Conservation (phyloP, 2,113 vertebrate genomes). For the Lanius collurio region DNA sequence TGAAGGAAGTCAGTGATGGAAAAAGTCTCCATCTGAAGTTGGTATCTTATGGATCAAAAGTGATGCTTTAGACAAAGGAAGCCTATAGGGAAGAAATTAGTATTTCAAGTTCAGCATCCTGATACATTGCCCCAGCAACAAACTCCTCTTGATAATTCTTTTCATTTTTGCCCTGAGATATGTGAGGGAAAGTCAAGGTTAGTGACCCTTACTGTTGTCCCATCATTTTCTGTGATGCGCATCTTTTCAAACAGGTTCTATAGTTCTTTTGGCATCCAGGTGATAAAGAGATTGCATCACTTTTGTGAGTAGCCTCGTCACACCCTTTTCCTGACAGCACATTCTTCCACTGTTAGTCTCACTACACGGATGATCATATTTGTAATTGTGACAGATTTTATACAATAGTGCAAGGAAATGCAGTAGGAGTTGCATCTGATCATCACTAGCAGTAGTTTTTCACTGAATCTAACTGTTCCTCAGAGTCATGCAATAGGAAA, state of each 20-base stretch:
- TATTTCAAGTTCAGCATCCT: not conserved
- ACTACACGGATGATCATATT: fast-evolving
- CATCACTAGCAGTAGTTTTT: not conserved
- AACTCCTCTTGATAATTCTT: not conserved
- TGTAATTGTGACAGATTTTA: not conserved
- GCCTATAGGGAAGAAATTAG: fast-evolving
- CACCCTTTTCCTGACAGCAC: not conserved
- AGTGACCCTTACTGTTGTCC: not conserved
- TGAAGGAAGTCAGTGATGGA: not conserved
- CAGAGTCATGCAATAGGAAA: not conserved
- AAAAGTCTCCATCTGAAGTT: not conserved
- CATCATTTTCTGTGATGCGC: not conserved
- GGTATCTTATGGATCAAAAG: not conserved
- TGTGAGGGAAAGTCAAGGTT: not conserved
- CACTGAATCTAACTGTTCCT: not conserved
- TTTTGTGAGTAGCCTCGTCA: not conserved
- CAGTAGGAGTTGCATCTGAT: not conserved
- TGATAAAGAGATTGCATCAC: not conserved
- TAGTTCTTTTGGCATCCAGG: not conserved
- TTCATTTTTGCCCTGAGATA: not conserved
- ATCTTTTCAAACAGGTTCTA: not conserved
- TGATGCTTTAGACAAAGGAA: not conserved
- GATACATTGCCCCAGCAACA: not conserved
- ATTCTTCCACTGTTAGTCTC: not conserved
- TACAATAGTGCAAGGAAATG: not conserved